A percentile compares a stretch with the other conserved stretches of the same genome.
Evolutionary conservation across 1,140 invertebrate genomes (phyloP).

Genomic region (Megalopta genalis): DNA sequence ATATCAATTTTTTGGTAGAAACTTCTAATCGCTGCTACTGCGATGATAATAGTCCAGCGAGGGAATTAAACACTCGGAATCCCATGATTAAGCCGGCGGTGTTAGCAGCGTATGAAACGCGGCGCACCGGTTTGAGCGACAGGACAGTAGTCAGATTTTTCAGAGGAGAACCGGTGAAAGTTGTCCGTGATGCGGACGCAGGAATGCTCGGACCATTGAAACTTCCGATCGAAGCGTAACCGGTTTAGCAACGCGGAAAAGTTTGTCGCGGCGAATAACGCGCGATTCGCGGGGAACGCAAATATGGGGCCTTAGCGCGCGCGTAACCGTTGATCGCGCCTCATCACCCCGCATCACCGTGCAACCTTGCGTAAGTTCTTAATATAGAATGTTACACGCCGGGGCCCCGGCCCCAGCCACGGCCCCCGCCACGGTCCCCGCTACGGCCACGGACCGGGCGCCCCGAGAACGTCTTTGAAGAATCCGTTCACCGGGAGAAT

Average conservation of each 20-base stretch:
- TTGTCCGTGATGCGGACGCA: constrained; percentile 2
- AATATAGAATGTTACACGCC: constrained; percentile 24
- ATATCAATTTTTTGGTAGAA: too few species aligned
- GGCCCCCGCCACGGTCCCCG: too few species aligned
- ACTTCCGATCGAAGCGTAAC: constrained; percentile 25
- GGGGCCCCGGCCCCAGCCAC: neutral
- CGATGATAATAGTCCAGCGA: too few species aligned
- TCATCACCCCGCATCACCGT: constrained; percentile 31
- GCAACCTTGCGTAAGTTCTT: constrained; percentile 32
- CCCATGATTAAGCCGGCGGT: neutral
- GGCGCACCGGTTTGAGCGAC: neutral
- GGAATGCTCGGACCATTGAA: neutral
- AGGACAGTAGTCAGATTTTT: constrained; percentile 10
- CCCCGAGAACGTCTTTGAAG: constrained; percentile 26
- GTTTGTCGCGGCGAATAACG: constrained; percentile 9
- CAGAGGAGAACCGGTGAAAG: constrained; percentile 1
- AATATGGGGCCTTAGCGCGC: constrained; percentile 8
- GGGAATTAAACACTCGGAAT: neutral
- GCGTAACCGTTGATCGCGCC: constrained; percentile 27
- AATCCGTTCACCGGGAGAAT: constrained; percentile 41
- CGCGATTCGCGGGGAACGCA: constrained; percentile 8
- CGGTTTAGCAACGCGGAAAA: constrained; percentile 32
- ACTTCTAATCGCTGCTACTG: too few species aligned
- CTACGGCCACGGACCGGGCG: too few species aligned
- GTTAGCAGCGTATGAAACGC: neutral